Evolutionary conservation across 2,888 invertebrate species (phyloP).

Genomic region (Lathronympha strigana): DNA sequence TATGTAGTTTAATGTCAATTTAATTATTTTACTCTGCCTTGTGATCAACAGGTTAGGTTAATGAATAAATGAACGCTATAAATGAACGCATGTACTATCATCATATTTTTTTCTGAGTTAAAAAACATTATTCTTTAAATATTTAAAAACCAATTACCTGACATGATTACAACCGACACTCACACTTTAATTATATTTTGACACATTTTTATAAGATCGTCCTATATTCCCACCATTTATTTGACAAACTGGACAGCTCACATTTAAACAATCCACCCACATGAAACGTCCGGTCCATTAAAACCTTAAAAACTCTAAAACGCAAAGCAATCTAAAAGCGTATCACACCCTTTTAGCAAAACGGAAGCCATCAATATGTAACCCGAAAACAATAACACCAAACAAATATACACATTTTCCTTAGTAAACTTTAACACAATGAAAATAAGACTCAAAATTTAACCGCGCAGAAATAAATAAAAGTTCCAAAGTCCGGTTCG

Average conservation of each 20-base stretch:
- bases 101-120: conserved; percentile 1
- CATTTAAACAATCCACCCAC: conserved; percentile 63
- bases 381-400: conserved; percentile 40
- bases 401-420: conserved; percentile 21
- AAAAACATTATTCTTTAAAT: too few species aligned
- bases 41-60: conserved; percentile 57
- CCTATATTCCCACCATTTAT: conserved; percentile 19
- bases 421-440: neutral
- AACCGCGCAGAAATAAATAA: neutral
- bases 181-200: neutral
- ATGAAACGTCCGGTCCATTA: conserved; percentile 65
- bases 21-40: conserved; percentile 27
- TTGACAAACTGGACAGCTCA: conserved; percentile 34
- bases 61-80: conserved; percentile 50
- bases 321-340: conserved; percentile 59
- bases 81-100: conserved; percentile 43
- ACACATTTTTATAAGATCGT: too few species aligned
- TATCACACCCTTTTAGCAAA: conserved; percentile 55
- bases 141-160: too few species aligned
- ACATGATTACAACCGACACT: neutral
- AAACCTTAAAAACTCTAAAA: conserved; percentile 60
- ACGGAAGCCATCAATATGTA: conserved; percentile 60
- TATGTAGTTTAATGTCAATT: neutral
- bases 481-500: conserved; percentile 23
- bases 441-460: conserved; percentile 25